Base-by-base conservation (phyloP, 2,797 vertebrate species). In the Galaxias olidus region DNA sequence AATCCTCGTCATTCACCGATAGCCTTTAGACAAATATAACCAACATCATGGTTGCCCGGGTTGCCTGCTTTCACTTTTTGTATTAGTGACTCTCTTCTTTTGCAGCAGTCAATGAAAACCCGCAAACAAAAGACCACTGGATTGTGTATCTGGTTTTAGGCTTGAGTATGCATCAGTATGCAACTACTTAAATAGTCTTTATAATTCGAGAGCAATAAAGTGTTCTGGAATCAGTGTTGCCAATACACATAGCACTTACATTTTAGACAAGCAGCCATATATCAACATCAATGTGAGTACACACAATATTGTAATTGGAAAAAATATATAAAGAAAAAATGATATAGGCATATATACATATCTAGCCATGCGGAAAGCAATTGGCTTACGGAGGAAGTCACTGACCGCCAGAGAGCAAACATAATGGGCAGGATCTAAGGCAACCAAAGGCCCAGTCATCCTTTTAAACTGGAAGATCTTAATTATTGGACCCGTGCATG, bases 1-100 rank as follows among this genome's bases (percentile, higher is more conserved):
- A 93, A 93, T 93, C 92, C 92, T 86, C 90, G 90, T 93, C 90
- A 93, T 92, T 93, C 90, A 93, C 86, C 85, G 90, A 92, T 91
- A 91, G 91, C 90, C 90, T 92, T 93, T 90, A 90, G 90, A 89
- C 91, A 92, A 92, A 92, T 91, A 92, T 92, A 90, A 91, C 90
- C 89, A 91, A 92, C 91, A 93, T 92, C 89, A 88, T 87, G 90
- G 91, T 90, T 91, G 89, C 90, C 89, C 71, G 76, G 90, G 90
- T 83, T 90, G 88, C 91, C 87, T 89, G 89, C 91, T 91, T 92
- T 93, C 87, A 87, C 90, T 90, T 89, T 87, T 85, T 87, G 87
- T 87, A 86, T 89, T 80, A 90, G 87, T 89, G 88, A 92, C 91
- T 91, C 90, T 83, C 85, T 84, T 90, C 90, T 91, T 77, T 84